Percentiles rank a stretch among this genome's conserved stretches.
Evolutionary conservation across 2,113 vertebrate species (phyloP).

Genomic region (Steatornis caripensis): DNA sequence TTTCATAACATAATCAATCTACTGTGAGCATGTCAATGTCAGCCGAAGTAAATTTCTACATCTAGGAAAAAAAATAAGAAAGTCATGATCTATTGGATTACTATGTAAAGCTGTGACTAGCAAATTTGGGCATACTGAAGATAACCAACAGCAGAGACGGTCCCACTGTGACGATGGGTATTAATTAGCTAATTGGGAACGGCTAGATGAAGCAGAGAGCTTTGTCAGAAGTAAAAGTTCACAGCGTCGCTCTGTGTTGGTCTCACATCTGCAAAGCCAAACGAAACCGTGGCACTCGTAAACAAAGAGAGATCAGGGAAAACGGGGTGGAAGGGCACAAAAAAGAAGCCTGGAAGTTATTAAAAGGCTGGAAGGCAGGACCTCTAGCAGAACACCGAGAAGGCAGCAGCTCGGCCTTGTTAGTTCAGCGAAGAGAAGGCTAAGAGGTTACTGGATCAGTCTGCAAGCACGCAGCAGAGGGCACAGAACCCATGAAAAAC

Average conservation of each 20-base stretch:
- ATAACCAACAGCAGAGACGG: not conserved
- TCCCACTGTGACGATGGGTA: not conserved
- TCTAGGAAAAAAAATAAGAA: not conserved
- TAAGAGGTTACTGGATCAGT: not conserved
- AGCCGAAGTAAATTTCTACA: not conserved
- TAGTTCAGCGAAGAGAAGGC: not conserved
- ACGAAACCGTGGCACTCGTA: not conserved
- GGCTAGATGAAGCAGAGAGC: not conserved
- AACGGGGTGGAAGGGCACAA: not conserved
- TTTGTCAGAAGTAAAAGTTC: not conserved
- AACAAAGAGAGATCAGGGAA: not conserved
- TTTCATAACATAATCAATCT: not conserved
- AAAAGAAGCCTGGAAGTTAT: not conserved
- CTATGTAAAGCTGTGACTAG: not conserved
- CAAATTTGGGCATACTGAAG: not conserved
- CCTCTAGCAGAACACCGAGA: not conserved
- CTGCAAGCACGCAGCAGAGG: not conserved
- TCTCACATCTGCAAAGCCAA: not conserved
- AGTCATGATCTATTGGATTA: not conserved
- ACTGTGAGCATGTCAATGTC: not conserved
- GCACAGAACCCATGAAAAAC: not conserved
- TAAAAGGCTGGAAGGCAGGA: not conserved
- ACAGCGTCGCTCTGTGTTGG: fast-evolving
- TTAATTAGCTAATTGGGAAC: not conserved
- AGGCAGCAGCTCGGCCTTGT: not conserved